phyloP scores from a whole-genome alignment of 2,113 vertebrate genomes.

The Todiramphus saurophagus region DNA sequence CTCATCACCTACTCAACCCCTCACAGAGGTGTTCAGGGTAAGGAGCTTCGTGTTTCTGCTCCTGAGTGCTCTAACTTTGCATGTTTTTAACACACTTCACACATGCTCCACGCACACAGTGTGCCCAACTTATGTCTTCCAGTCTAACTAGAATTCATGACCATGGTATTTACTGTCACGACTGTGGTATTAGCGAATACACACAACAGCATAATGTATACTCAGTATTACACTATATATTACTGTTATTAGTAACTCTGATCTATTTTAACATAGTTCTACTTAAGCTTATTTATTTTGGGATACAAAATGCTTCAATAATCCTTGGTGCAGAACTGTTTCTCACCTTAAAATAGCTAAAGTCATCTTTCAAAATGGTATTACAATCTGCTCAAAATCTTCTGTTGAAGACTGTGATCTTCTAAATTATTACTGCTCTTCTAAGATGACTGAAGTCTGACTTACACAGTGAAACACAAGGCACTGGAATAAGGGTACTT shows the following conservation, averaged over 20 bases:
- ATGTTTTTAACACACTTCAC: no score
- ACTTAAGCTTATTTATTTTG: not conserved
- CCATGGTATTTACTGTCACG: not conserved
- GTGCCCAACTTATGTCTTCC: not conserved
- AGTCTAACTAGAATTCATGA: not conserved
- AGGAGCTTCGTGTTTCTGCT: not conserved
- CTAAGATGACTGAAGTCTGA: not conserved
- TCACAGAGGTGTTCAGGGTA: not conserved
- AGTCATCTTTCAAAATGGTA: not conserved
- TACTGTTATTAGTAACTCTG: not conserved
- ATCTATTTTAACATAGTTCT: not conserved
- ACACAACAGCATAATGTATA: not conserved
- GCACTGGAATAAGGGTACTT: not conserved
- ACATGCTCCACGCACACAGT: no score
- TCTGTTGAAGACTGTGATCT: not conserved
- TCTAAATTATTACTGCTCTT: not conserved
- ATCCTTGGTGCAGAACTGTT: not conserved
- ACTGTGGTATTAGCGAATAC: not conserved
- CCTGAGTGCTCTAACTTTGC: not conserved
- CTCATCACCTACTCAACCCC: no score
- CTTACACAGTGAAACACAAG: not conserved
- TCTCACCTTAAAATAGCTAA: not conserved
- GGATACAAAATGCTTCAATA: not conserved
- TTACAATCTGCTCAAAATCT: not conserved
- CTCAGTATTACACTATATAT: not conserved